Conservation (phyloP, 2,888 invertebrate genomes). For the Apodemia mormo region DNA sequence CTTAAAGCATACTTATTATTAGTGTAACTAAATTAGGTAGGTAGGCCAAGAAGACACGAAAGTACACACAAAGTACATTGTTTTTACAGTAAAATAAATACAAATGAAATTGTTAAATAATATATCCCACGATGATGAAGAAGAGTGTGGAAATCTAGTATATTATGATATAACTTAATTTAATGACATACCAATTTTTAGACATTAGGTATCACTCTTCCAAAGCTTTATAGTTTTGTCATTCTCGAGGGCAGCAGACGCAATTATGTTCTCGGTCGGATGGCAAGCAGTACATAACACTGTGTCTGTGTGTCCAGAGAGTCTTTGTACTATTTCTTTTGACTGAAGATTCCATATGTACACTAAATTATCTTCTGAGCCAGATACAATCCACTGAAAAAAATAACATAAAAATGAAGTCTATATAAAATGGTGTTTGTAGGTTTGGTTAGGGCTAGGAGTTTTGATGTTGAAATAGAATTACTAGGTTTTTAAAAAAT, state of each 20-base stretch:
- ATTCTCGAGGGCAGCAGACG: slow-evolving; percentile 98
- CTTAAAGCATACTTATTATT: no score
- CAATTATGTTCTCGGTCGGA: slow-evolving; percentile 99
- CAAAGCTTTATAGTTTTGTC: slow-evolving; percentile 99
- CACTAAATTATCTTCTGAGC: slow-evolving; percentile 99
- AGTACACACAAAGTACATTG: no score
- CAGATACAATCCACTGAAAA: slow-evolving; percentile 98
- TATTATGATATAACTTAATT: background rate
- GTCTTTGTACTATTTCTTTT: slow-evolving; percentile 98
- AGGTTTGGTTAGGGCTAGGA: no score
- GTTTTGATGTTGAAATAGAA: no score
- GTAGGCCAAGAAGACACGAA: no score
- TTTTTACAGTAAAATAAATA: no score
- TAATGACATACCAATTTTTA: slow-evolving; percentile 35
- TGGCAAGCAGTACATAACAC: slow-evolving; percentile 99
- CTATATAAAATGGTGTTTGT: no score
- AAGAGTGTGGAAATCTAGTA: background rate
- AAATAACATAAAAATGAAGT: background rate
- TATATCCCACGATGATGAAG: no score
- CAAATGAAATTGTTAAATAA: no score
- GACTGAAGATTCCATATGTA: slow-evolving; percentile 99
- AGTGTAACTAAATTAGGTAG: no score
- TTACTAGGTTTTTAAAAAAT: no score
- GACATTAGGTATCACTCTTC: slow-evolving; percentile 94
- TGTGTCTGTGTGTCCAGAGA: slow-evolving; percentile 97